Evolutionary conservation across 2,797 vertebrate genomes (phyloP).

Genomic region (Crocidura indochinensis): DNA sequence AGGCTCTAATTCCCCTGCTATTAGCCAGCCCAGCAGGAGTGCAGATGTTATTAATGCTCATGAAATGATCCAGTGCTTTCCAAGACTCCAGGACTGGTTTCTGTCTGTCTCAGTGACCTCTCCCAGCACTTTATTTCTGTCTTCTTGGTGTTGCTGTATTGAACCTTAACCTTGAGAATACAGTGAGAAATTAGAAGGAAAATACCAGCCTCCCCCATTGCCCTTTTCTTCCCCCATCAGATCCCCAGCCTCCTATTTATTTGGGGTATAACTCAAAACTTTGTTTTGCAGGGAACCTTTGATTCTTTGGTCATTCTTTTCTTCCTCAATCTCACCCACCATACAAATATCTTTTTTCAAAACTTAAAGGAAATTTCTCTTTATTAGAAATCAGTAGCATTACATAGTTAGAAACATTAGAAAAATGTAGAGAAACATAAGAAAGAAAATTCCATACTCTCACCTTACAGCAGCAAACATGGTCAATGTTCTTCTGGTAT

Average conservation of each 20-base stretch:
- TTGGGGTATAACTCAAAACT: not conserved
- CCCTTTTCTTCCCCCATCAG: not conserved
- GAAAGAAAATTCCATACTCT: constrained; percentile 66
- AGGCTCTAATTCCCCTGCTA: constrained; percentile 69
- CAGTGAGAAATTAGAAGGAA: not conserved
- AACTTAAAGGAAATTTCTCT: constrained; percentile 69
- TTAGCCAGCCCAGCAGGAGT: constrained; percentile 70
- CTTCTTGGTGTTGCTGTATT: constrained; percentile 21
- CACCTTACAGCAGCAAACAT: constrained; percentile 62
- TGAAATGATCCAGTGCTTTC: constrained; percentile 71
- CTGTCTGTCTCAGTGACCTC: constrained; percentile 36
- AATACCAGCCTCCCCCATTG: not conserved
- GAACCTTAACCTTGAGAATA: constrained; percentile 56
- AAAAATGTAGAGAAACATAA: constrained; percentile 68
- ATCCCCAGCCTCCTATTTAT: not conserved
- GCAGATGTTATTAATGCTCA: constrained; percentile 76
- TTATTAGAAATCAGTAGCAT: constrained; percentile 69
- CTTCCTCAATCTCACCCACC: not conserved
- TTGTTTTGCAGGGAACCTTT: not conserved
- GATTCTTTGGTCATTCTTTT: not conserved
- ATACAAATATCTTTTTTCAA: not conserved
- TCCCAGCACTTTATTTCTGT: constrained; percentile 23
- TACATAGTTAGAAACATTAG: constrained; percentile 72
- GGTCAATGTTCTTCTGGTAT: constrained; percentile 1
- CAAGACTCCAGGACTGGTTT: constrained; percentile 36